Evolutionary conservation across 2,797 vertebrate species (phyloP), one percentile per base, ranked within the genome.

Genomic region (Neomorphus geoffroyi): DNA sequence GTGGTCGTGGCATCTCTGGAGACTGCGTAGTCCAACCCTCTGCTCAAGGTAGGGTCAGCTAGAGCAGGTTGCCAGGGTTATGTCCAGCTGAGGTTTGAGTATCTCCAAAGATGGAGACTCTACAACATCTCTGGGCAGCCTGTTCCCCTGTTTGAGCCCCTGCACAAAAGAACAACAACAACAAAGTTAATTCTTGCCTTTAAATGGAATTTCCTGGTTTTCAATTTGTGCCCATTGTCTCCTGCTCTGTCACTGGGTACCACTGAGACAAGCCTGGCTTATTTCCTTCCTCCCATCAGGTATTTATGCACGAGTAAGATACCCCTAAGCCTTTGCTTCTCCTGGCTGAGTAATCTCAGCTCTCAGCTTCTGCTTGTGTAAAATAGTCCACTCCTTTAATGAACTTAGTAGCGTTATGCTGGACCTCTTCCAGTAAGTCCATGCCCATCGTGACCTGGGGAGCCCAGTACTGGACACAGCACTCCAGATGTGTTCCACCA

Each of bases 171-270:
- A 26, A 39, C 6, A 58, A 11, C 13, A 51, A 39, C 7, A 51
- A 39, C 7, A 53, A 41, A 8, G 3, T 16, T 64, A 50, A 50
- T 74, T 57, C 14, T 41, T 72, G 18, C 16, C 5, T 51, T 89
- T 77, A 65, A 57, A 43, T 19, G 4, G 30, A 50, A 33, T 75
- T 53, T 67, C 9, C 30, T 70, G 6, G 37, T 6, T 72, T 91
- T 86, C 15, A 30, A 0, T 69, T 73, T 73, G 22, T 54, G n/a
- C 26, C 4, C 1, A 0, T 58, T 91, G 7, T 14, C 19, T 82
- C 27, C 41, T 72, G 9, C 75, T 60, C 23, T 65, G 13, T 50
- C n/a, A 13, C 13, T 61, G 37, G 13, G 8, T 24, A 26, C 4
- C 5, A 10, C n/a, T 27, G 17, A 57, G 27, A 41, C 80, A 83